phyloP scores from a whole-genome alignment of 2,888 invertebrate species.

The Andrena dorsata region DNA sequence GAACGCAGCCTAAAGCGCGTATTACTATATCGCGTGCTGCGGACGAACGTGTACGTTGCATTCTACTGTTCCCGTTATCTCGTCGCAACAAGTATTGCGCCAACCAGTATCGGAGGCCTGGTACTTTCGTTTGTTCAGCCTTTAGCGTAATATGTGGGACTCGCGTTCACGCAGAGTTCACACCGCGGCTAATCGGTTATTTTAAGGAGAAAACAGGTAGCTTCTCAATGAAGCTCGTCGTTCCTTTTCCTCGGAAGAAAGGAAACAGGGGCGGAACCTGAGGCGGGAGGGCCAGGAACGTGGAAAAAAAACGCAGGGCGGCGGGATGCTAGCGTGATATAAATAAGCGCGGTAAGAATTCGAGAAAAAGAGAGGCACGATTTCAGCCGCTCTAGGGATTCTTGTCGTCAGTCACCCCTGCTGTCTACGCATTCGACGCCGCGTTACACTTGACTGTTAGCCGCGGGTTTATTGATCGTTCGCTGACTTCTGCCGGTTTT shows the following conservation, averaged over 20 bases:
- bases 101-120: background rate
- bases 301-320: conserved; percentile 3
- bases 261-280: background rate
- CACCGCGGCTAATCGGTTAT: background rate
- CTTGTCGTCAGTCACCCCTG: conserved; percentile 34
- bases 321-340: conserved; percentile 28
- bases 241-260: background rate
- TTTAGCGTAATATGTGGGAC: too few species aligned
- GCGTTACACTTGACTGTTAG: conserved; percentile 57
- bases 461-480: conserved; percentile 66
- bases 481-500: conserved; percentile 43
- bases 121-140: conserved; percentile 1
- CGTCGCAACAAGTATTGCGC: background rate
- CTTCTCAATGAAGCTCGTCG: background rate
- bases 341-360: conserved; percentile 54
- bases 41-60: background rate
- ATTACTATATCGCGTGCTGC: too few species aligned
- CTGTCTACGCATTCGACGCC: conserved; percentile 49
- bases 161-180: background rate
- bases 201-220: background rate
- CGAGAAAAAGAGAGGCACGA: conserved; percentile 34
- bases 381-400: conserved; percentile 53
- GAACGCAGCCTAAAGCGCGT: background rate
- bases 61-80: background rate
- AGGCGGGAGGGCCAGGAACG: background rate